Percentiles rank a stretch among this genome's conserved stretches.
Evolutionary conservation across 1,140 invertebrate genomes (phyloP).

Genomic region (Zaprionus camerounensis): DNA sequence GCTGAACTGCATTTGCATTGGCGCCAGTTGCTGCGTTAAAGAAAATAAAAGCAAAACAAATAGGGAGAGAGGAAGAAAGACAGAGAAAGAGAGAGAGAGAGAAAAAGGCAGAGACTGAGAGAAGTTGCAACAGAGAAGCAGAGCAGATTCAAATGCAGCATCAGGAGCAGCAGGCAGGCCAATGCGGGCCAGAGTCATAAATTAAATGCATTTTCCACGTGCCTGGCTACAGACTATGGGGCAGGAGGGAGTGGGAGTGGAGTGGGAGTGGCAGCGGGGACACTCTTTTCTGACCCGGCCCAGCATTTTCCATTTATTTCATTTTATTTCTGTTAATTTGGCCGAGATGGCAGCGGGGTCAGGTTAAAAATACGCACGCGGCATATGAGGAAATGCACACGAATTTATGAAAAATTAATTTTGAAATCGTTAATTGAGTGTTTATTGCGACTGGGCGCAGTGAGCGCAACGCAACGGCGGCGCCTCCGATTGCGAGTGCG

Average conservation of each 20-base stretch:
- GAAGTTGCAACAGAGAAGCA: conserved; percentile 2
- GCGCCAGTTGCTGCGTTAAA: conserved; percentile 57
- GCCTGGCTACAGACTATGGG: conserved; percentile 29
- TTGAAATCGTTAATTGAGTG: conserved; percentile 84
- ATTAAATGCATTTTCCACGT: conserved; percentile 75
- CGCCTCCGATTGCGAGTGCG: conserved; percentile 37
- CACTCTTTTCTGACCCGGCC: conserved; percentile 13
- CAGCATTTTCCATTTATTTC: conserved; percentile 61
- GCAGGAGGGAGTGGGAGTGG: background rate
- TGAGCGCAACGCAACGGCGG: conserved; percentile 32
- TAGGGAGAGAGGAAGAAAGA: background rate
- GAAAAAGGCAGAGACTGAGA: background rate
- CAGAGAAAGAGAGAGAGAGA: background rate
- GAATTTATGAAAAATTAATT: conserved; percentile 84
- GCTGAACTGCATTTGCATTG: conserved; percentile 59
- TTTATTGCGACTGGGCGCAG: conserved; percentile 65
- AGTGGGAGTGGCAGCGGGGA: conserved; percentile 13
- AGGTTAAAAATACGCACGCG: conserved; percentile 56
- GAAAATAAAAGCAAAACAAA: conserved; percentile 13
- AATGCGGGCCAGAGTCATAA: conserved; percentile 53
- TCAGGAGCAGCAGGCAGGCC: conserved; percentile 29
- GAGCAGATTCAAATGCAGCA: conserved; percentile 10
- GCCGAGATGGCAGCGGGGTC: conserved; percentile 29
- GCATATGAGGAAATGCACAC: conserved; percentile 68
- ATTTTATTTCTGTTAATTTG: conserved; percentile 79